Conservation (phyloP, 2,888 invertebrate species). For the Chrysolina americana region DNA sequence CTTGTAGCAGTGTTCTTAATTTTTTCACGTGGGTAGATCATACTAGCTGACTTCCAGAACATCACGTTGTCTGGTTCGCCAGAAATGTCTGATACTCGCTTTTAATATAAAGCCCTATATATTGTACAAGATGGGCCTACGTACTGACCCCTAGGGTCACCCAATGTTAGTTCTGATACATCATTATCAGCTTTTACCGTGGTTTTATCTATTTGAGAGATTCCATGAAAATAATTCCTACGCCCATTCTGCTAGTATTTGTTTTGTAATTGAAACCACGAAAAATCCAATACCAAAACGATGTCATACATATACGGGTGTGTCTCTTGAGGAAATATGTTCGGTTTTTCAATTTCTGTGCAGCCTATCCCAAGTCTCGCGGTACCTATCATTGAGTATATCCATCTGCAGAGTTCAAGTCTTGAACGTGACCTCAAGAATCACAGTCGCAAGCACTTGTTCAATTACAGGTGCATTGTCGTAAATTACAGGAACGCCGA, state of each 20-base stretch:
- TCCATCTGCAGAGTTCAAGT: background rate
- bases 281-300: background rate
- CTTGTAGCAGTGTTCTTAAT: too few species aligned
- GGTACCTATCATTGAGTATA: background rate
- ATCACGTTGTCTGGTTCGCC: too few species aligned
- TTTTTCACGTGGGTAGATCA: too few species aligned
- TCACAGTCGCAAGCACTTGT: conserved; percentile 1
- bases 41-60: too few species aligned
- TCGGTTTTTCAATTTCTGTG: background rate
- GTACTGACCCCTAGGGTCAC: too few species aligned
- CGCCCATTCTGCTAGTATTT: background rate
- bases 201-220: too few species aligned
- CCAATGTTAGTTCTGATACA: too few species aligned
- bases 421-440: background rate
- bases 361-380: background rate
- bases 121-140: too few species aligned
- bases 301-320: background rate
- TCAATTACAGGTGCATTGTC: background rate
- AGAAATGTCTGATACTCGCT: too few species aligned
- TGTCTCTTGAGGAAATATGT: background rate
- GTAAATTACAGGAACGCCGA: background rate
- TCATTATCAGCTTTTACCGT: too few species aligned
- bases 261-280: background rate
- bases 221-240: too few species aligned
- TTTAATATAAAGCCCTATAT: too few species aligned